phyloP scores from a whole-genome alignment of 2,797 vertebrate genomes.

The Macropus fuliginosus region DNA sequence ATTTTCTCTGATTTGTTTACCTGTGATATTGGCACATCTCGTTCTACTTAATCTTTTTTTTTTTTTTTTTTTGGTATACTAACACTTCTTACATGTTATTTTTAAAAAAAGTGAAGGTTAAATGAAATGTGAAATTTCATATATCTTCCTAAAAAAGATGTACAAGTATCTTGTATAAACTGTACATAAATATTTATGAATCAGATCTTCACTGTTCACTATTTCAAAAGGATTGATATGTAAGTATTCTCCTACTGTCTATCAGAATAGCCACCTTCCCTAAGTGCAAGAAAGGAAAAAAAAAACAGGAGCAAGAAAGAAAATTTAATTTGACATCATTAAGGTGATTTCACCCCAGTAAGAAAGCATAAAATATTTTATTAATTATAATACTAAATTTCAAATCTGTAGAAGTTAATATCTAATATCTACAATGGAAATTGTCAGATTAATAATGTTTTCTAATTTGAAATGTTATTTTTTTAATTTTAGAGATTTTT shows the following conservation, averaged over 20 bases:
- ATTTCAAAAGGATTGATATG: conserved; percentile 62
- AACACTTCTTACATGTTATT: conserved; percentile 52
- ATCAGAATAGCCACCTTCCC: conserved; percentile 38
- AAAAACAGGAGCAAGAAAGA: background rate
- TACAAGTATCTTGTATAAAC: conserved; percentile 59
- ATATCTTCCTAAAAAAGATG: conserved; percentile 56
- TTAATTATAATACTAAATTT: conserved; percentile 49
- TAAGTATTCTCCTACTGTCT: conserved; percentile 46
- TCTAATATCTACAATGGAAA: conserved; percentile 40
- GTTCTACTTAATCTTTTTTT: conserved; percentile 37
- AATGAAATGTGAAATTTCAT: conserved; percentile 46
- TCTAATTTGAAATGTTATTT: conserved; percentile 24
- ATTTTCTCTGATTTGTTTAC: conserved; percentile 51
- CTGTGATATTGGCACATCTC: conserved; percentile 66
- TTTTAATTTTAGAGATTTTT: conserved; percentile 10
- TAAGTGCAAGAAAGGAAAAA: conserved; percentile 53
- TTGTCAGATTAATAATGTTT: background rate
- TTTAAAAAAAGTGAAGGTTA: conserved; percentile 44
- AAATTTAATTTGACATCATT: conserved; percentile 19
- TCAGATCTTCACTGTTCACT: conserved; percentile 73
- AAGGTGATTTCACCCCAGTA: background rate
- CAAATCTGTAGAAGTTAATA: conserved; percentile 26
- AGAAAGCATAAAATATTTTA: conserved; percentile 32
- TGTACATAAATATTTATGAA: conserved; percentile 71
- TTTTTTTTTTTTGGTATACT: conserved; percentile 47